Evolutionary conservation across 2,113 vertebrate species (phyloP).

Genomic region (Thunnus maccoyii): DNA sequence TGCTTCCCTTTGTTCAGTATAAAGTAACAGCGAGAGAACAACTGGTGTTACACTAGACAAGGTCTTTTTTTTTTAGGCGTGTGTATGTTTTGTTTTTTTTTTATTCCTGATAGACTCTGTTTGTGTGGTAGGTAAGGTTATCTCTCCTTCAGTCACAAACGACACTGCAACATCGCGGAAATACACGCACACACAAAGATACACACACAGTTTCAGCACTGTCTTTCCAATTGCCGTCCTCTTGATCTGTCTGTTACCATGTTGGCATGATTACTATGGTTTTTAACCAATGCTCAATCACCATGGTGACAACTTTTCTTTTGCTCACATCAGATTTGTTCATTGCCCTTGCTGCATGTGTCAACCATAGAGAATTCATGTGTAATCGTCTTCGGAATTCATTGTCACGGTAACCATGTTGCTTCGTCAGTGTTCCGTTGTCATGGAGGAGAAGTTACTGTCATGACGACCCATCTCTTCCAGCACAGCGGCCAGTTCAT

Average conservation of each 20-base stretch:
- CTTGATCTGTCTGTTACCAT: constrained; percentile 24
- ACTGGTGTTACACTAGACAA: constrained; percentile 45
- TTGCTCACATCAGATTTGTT: constrained; percentile 37
- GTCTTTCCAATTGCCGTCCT: constrained; percentile 6
- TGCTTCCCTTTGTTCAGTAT: constrained; percentile 51
- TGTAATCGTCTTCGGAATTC: constrained; percentile 56
- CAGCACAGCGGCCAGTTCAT: constrained; percentile 91
- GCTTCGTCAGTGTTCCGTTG: constrained; percentile 89
- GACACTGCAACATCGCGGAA: constrained; percentile 47
- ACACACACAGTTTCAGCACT: constrained; percentile 31
- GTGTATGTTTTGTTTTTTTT: constrained; percentile 38
- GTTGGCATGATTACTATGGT: constrained; percentile 35
- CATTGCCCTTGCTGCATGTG: constrained; percentile 33
- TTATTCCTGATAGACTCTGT: constrained; percentile 58
- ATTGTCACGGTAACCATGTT: constrained; percentile 51
- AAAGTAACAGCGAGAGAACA: constrained; percentile 66
- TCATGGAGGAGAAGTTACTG: constrained; percentile 87
- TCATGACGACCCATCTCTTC: constrained; percentile 97
- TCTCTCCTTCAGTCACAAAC: constrained; percentile 44
- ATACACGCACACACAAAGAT: constrained; percentile 46
- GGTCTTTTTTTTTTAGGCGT: constrained; percentile 49
- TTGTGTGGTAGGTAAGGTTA: constrained; percentile 36
- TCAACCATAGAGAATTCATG: constrained; percentile 37
- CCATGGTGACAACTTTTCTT: constrained; percentile 54
- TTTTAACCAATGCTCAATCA: constrained; percentile 49